phyloP scores from a whole-genome alignment of 2,888 invertebrate genomes.

The Digitonthophagus gazella region DNA sequence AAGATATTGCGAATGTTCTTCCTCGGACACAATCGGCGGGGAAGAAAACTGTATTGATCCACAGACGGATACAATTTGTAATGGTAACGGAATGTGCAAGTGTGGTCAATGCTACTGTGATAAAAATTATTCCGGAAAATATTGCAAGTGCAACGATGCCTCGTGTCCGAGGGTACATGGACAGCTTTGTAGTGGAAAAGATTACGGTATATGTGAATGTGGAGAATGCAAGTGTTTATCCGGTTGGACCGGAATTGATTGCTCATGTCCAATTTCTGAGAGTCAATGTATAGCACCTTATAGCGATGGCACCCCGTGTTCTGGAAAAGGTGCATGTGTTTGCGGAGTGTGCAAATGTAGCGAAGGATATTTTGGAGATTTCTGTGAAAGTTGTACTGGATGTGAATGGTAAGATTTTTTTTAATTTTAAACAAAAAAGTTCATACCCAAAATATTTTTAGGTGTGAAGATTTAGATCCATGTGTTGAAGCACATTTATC shows the following conservation, averaged over 20 bases:
- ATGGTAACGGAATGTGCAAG: not conserved
- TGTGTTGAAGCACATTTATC: slow-evolving; percentile 57
- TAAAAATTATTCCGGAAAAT: slow-evolving; percentile 55
- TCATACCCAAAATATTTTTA: too few species aligned
- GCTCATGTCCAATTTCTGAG: slow-evolving; percentile 59
- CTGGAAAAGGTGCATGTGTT: slow-evolving; percentile 64
- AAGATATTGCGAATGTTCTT: too few species aligned
- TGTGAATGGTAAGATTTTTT: not conserved
- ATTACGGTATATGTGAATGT: slow-evolving; percentile 62
- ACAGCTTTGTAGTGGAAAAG: slow-evolving; percentile 54
- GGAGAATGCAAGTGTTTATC: slow-evolving; percentile 60
- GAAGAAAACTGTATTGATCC: too few species aligned
- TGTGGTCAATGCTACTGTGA: not conserved
- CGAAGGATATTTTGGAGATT: slow-evolving; percentile 54
- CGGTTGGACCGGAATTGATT: slow-evolving; percentile 62
- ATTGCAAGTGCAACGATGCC: slow-evolving; percentile 76
- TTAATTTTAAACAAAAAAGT: too few species aligned
- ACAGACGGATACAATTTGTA: too few species aligned
- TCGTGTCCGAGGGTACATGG: slow-evolving; percentile 61
- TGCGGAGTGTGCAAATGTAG: slow-evolving; percentile 65
- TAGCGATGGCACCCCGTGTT: slow-evolving; percentile 49
- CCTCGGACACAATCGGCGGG: too few species aligned
- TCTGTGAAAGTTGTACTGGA: slow-evolving; percentile 65
- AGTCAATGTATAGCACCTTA: slow-evolving; percentile 49
- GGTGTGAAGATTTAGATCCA: slow-evolving; percentile 65